A percentile compares a stretch with the other conserved stretches of the same genome.
phyloP scores from a whole-genome alignment of 2,797 vertebrate genomes.

The Mormyrops attenuatus region DNA sequence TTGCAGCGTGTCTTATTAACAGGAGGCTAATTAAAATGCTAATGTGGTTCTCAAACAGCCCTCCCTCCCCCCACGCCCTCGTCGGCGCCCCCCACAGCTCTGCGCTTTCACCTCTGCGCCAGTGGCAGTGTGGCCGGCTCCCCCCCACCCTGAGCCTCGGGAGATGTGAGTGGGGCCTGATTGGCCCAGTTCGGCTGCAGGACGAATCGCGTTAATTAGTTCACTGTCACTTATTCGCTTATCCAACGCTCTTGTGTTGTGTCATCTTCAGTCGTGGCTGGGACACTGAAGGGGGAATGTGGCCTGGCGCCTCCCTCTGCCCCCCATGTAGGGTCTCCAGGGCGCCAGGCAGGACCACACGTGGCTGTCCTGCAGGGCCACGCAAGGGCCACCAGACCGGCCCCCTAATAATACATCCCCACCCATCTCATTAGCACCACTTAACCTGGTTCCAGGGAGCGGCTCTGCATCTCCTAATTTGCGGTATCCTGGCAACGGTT shows the following conservation, averaged over 20 bases:
- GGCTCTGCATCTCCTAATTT: slow-evolving; percentile 27
- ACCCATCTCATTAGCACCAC: slow-evolving; percentile 32
- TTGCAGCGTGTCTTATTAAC: neutral
- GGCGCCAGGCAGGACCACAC: neutral
- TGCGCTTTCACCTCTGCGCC: too few relatives aligned
- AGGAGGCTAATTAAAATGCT: slow-evolving; percentile 14
- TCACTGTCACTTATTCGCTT: neutral
- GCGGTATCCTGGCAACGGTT: slow-evolving; percentile 42
- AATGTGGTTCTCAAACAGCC: neutral
- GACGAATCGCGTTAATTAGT: neutral
- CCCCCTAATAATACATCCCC: slow-evolving; percentile 38
- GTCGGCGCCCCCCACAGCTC: neutral
- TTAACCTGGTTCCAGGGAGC: slow-evolving; percentile 36
- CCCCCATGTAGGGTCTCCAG: neutral
- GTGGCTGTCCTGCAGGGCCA: neutral
- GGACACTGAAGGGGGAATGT: neutral
- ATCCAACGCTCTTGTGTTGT: neutral
- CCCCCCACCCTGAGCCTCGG: neutral
- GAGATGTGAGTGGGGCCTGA: neutral
- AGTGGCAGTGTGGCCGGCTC: neutral
- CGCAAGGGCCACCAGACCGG: neutral
- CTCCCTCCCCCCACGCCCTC: neutral
- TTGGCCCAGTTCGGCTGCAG: neutral
- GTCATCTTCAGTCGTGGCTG: neutral
- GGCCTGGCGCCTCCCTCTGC: neutral